Evolutionary conservation across 2,113 vertebrate species (phyloP), one percentile per base, ranked within the genome.

Genomic region (Indri indri): DNA sequence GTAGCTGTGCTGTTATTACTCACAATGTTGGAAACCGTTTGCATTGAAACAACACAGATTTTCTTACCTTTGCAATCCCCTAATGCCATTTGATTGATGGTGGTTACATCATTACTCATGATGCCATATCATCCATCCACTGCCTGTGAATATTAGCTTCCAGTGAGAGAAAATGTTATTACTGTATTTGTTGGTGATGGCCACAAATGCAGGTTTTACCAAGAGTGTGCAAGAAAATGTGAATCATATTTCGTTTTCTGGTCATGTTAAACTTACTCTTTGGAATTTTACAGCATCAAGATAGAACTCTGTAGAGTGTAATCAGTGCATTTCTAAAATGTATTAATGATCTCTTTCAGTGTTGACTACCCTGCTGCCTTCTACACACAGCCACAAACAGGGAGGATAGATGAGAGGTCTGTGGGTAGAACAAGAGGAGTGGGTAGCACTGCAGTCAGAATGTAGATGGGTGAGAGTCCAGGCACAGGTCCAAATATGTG

Each of bases 351-450:
- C 11, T 65, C 22, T 54, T 50, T 59, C 42, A 52, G 1, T 10
- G 20, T n/a, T 76, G 40, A 42, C 37, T 45, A 68, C 6, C 10
- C 23, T 50, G 4, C n/a, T 88, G 45, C 57, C 4, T 52, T 68
- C 25, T 14, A 68, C 42, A 76, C 22, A 45, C 10, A 27, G 47
- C 20, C 23, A 6, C 27, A 2, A 8, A 2, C 12, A 23, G 45
- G 34, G 23, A 73, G 7, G 32, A 57, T 5, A 47, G 3, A 0
- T 3, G 25, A 54, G 13, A 25, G 11, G 9, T 8, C n/a, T 9
- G 6, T 13, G 47, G 20, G 23, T 16, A 90, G 74, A 61, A 61
- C 11, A 79, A 57, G 68, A 45, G 66, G 27, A 63, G 61, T 27
- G 65, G 63, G 8, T 1, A 54, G 4, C 18, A 45, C 8, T 8